Base-by-base conservation (phyloP, 1,140 invertebrate genomes). In the Hormaphis cornu region DNA sequence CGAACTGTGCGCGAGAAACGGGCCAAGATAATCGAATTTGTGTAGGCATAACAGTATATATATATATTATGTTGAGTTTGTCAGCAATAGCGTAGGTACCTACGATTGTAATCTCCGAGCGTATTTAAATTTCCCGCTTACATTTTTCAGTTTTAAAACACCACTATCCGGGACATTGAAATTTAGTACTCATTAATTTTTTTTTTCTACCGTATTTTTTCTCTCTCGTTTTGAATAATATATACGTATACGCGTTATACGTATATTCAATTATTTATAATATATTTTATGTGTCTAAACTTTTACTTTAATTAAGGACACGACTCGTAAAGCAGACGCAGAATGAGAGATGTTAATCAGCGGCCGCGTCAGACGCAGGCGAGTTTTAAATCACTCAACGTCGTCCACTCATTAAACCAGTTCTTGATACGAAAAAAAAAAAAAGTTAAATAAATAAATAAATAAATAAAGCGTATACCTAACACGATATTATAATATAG, bases 271-370 rank as follows among this genome's bases (percentile, higher is more conserved):
- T 24, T 46, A 20, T 44, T 20, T 59, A 42, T 24, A 24, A 24
- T 44, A 40, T 61, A 42, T 61, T 28, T 48, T 66, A 33, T 66
- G 61, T 33, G 40, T 48, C 44, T 66, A 48, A 66, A 66, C 61
- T 66, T 66, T 66, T 66, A 66, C 61, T 66, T 66, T 66, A 66
- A 66, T 66, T 66, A 66, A 66, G 61, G 61, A 66, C 61, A 66
- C 16, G 61, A 48, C 28, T 48, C 40, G 61, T 66, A 33, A 33
- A 66, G 42, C 61, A 66, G 61, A 66, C n/a, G 61, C 61, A 22
- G 61, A 46, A n/a, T n/a, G n/a, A 24, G 44, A 66, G 61, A 66
- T 66, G 61, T 66, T 66, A 66, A 66, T 66, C 61, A 66, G 61
- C 35, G 61, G 61, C 61, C 28, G 44, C 24, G 61, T 66, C 61